Evolutionary conservation across 2,888 invertebrate genomes (phyloP), one percentile per base, ranked within the genome.

Genomic region (Aethes cnicana): DNA sequence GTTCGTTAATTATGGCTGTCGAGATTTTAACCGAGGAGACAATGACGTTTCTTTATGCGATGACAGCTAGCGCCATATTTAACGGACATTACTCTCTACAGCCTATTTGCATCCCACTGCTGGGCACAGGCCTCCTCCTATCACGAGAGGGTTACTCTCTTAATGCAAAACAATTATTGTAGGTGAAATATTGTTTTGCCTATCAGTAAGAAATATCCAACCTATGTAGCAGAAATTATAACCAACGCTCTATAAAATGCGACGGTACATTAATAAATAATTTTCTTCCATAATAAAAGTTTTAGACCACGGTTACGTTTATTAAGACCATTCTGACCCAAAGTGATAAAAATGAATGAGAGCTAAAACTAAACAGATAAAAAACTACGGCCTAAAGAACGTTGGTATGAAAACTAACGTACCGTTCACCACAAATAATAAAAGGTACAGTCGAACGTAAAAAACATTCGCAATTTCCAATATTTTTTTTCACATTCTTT

Each of bases 371-470:
- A 50, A 50, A 39, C 52, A 52, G 39, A 52, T 52, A 52, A 72
- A 68, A 67, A 68, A 64, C 61, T 69, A 68, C 66, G 62, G 65
- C 48, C 62, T 60, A 58, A 57, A 50, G 53, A 50, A 41, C 52
- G 35, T 49, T n/a, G n/a, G 57, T 63, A 61, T 62, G 62, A 64
- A 61, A 63, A 52, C 63, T 65, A 74, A 74, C 68, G 72, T 66
- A 55, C 57, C 71, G 66, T 61, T 54, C 57, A 59, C 62, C 60
- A 57, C 66, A 60, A 68, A 66, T 63, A 66, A 63, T 60, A 61
- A 62, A 61, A 63, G 59, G 60, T 66, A 65, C 56, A 32, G 56
- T 49, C 47, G 35, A 47, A 14, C 52, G 56, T 56, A 62, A 56
- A 66, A 52, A 52, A 46, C 46, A 52, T 39, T 52, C 32, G 44